phyloP scores from a whole-genome alignment of 2,797 vertebrate genomes.

The Glyptemys insculpta region DNA sequence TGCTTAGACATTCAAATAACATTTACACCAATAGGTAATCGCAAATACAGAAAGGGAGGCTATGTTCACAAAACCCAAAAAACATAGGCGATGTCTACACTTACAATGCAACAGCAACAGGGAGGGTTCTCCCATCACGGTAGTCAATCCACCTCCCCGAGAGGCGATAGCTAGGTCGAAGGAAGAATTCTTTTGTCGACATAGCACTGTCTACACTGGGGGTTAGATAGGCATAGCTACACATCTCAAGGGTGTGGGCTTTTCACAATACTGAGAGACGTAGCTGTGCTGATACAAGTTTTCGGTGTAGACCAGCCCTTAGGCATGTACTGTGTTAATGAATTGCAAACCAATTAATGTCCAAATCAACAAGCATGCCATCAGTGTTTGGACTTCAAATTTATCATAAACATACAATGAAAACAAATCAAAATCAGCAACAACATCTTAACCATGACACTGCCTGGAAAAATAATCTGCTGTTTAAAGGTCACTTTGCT shows the following conservation, averaged over 20 bases:
- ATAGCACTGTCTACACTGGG: not conserved
- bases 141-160: not conserved
- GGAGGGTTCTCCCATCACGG: not conserved
- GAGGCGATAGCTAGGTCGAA: not conserved
- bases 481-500: not conserved
- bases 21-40: not conserved
- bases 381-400: not conserved
- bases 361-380: not conserved
- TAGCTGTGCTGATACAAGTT: not conserved
- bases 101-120: not conserved
- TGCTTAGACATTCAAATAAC: not conserved
- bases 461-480: not conserved
- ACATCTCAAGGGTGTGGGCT: not conserved
- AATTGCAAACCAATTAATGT: not conserved
- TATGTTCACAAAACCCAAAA: not conserved
- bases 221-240: not conserved
- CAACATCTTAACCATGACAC: not conserved
- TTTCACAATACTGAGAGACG: not conserved
- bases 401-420: not conserved
- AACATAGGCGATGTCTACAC: not conserved
- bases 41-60: not conserved
- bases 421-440: not conserved
- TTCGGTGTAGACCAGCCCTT: not conserved
- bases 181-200: not conserved
- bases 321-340: not conserved